Percentiles rank a stretch among this genome's conserved stretches.
Evolutionary conservation across 2,797 vertebrate species (phyloP).

Genomic region (Gastrophryne carolinensis): DNA sequence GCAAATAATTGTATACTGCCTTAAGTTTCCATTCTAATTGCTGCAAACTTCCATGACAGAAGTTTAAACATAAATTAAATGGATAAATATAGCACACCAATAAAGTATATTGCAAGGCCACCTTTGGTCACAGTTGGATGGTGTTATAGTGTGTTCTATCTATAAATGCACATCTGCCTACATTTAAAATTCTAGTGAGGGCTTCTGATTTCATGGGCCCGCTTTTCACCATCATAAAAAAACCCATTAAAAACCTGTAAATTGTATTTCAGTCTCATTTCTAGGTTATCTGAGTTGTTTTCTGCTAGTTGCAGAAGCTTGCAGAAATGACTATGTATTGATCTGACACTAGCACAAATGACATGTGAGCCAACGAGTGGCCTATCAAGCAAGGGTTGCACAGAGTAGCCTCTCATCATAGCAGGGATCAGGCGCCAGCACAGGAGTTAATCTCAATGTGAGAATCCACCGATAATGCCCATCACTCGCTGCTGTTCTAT

Average conservation of each 20-base stretch:
- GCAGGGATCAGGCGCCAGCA: not conserved
- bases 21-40: too few relatives aligned
- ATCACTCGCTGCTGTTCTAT: not conserved
- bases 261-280: slow-evolving; percentile 48
- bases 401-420: not conserved
- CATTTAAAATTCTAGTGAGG: slow-evolving; percentile 19
- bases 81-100: not conserved
- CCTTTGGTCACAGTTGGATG: not conserved
- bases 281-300: slow-evolving; percentile 47
- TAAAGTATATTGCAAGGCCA: not conserved
- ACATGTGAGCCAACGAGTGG: slow-evolving; percentile 22
- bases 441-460: not conserved
- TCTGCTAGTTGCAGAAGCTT: slow-evolving; percentile 28
- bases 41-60: not conserved
- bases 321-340: slow-evolving; percentile 37
- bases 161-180: not conserved
- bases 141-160: not conserved
- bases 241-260: slow-evolving; percentile 34
- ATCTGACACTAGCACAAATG: slow-evolving; percentile 38
- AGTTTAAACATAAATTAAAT: not conserved
- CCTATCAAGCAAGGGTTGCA: slow-evolving; percentile 1
- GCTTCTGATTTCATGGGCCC: slow-evolving; percentile 12
- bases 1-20: too few relatives aligned
- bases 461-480: not conserved
- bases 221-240: slow-evolving; percentile 30